phyloP scores from a whole-genome alignment of 64 coral and sea anemone genomes.

The Trachythela sp. region DNA sequence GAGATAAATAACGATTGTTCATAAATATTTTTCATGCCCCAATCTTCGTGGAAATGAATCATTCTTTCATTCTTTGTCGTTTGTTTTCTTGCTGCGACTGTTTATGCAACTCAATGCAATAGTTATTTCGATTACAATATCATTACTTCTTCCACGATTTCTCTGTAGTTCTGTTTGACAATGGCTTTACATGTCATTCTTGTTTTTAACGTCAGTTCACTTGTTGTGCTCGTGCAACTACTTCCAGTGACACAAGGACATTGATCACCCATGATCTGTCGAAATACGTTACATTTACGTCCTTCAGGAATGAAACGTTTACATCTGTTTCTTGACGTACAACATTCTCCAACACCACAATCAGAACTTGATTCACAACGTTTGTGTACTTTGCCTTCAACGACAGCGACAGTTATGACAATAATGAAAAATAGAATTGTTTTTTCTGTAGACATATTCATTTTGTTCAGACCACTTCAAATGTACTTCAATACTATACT shows the following conservation, averaged over 20 bases:
- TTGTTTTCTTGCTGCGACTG: background rate
- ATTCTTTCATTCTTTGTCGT: background rate
- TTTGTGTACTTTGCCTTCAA: slow-evolving; percentile 11
- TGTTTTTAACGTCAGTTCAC: background rate
- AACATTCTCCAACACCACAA: slow-evolving; percentile 23
- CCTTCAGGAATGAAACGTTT: slow-evolving; percentile 16
- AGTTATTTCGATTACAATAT: background rate
- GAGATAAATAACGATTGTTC: no score
- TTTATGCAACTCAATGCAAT: background rate
- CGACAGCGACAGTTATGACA: background rate
- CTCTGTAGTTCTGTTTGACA: background rate
- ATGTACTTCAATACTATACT: background rate
- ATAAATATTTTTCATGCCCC: background rate
- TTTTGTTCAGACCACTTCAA: background rate
- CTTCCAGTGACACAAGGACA: slow-evolving; percentile 13
- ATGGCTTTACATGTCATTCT: background rate
- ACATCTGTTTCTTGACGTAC: slow-evolving; percentile 13
- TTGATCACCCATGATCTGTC: slow-evolving; percentile 17
- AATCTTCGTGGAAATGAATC: background rate
- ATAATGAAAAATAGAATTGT: background rate
- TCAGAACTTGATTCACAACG: slow-evolving; percentile 22
- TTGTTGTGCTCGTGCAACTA: background rate
- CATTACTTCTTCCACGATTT: background rate
- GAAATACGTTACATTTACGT: background rate
- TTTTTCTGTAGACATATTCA: background rate